phyloP scores from a whole-genome alignment of 2,888 invertebrate genomes.

The Scrobipalpa atriplicella region DNA sequence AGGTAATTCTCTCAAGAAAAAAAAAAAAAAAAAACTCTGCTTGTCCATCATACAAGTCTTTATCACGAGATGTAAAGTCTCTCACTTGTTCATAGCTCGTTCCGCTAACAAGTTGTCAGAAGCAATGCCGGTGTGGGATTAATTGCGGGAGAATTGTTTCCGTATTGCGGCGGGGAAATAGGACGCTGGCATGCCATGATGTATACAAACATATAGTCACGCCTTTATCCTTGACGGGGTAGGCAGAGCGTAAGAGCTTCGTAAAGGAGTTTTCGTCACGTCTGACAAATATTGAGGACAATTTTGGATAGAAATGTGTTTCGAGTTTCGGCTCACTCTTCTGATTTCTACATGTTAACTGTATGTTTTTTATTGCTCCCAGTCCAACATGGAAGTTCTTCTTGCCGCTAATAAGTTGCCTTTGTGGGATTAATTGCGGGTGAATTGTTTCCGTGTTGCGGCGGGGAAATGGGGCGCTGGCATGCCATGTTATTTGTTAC shows the following conservation, averaged over 20 bases:
- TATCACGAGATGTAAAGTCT: too few relatives aligned
- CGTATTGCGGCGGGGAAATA: constrained; percentile 44
- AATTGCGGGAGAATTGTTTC: constrained; percentile 47
- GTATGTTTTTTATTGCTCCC: background rate
- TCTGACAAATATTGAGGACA: too few relatives aligned
- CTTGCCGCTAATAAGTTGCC: constrained; percentile 34
- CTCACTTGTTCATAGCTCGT: background rate
- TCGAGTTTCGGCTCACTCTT: too few relatives aligned
- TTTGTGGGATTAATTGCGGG: constrained; percentile 41
- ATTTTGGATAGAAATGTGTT: too few relatives aligned
- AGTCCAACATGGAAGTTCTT: background rate
- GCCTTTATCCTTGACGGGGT: too few relatives aligned
- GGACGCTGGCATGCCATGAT: constrained; percentile 42
- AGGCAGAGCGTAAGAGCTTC: too few relatives aligned
- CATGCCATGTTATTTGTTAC: constrained; percentile 40
- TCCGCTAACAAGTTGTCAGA: constrained; percentile 36
- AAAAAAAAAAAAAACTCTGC: too few relatives aligned
- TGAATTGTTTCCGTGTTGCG: constrained; percentile 47
- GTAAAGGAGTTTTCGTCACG: background rate
- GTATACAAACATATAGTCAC: background rate
- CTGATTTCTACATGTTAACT: too few relatives aligned
- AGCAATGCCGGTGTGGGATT: constrained; percentile 39
- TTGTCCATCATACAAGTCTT: too few relatives aligned
- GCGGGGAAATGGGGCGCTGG: constrained; percentile 41
- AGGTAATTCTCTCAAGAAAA: too few relatives aligned